Base-by-base conservation (phyloP, 1,140 invertebrate species). In the Hyles euphorbiae region DNA sequence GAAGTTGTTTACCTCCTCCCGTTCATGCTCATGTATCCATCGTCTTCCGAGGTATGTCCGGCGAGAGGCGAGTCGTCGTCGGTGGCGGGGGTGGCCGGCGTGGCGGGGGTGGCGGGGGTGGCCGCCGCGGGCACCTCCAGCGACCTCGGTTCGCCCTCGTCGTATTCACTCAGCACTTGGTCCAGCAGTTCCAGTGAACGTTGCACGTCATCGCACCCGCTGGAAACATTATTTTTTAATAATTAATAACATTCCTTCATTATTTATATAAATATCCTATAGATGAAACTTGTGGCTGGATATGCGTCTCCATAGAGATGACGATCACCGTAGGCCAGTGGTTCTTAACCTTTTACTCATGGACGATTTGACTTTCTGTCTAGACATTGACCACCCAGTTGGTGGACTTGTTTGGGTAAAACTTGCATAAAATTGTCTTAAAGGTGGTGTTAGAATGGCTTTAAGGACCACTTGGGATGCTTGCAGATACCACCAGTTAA, bases 11-110 rank as follows among this genome's bases (percentile, higher is more conserved):
- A 91, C 90, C 93, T 92, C 81, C 94, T 92, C 65, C 94, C 94
- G 92, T 95, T 96, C 91, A 96, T 95, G 88, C 94, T 95, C 94
- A 96, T 95, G 87, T 96, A 96, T 82, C 94, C 95, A 92, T 96
- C 95, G 91, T 96, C 95, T 83, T 96, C 95, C 45, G 94, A 95
- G 80, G 95, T 94, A 82, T 95, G 94, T 63, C 93, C 94, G 78
- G 91, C 91, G 90, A 93, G 91, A 71, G 92, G 94, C 76, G 93
- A 93, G 77, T 93, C 93, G 87, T 94, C 93, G 90, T 94, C 93
- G 34, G 80, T 88, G 76, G 76, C 89, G 10, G 81, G 81, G 9
- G 76, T 80, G 50, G 76, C 90, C 72, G 77, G 90, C 67, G 88
- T 90, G 73, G 89, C 88, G 61, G 81, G 88, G 67, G 76, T 89